Evolutionary conservation across 2,113 vertebrate species (phyloP).

Genomic region (Marcusenius ussheri): DNA sequence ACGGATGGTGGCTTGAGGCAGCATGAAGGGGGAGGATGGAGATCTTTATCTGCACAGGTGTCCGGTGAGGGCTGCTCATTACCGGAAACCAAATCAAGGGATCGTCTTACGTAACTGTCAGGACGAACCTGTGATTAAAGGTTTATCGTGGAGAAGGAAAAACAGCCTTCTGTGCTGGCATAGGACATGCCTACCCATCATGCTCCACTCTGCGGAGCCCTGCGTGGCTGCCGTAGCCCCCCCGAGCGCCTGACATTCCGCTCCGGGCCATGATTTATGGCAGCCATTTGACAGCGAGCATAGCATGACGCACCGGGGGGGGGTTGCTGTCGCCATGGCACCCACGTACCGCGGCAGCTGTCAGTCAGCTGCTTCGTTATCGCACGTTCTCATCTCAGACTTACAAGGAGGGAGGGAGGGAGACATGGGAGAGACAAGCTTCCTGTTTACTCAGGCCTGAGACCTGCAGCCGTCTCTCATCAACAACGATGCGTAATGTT

Average conservation of each 20-base stretch:
- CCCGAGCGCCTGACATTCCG: not conserved
- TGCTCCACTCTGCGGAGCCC: not conserved
- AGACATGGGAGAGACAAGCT: not conserved
- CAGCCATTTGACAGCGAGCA: constrained; percentile 2
- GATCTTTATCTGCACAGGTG: not conserved
- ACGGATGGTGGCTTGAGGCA: not conserved
- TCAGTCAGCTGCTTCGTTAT: not conserved
- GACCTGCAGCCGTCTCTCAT: not conserved
- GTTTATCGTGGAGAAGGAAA: not conserved
- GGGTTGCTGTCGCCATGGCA: not conserved
- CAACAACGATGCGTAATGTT: not conserved
- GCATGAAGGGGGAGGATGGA: not conserved
- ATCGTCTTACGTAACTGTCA: not conserved
- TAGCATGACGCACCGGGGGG: not conserved
- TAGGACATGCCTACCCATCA: not conserved
- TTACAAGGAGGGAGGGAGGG: not conserved
- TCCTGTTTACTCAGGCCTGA: not conserved
- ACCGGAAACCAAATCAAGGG: not conserved
- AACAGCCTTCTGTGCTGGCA: not conserved
- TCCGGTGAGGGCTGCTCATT: not conserved
- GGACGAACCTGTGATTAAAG: not conserved
- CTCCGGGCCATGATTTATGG: not conserved
- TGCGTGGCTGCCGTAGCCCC: not conserved
- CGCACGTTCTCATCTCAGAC: not conserved
- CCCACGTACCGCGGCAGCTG: not conserved